A percentile compares a stretch with the other conserved stretches of the same genome.
phyloP scores from a whole-genome alignment of 2,888 invertebrate genomes.

The Thyatira batis region DNA sequence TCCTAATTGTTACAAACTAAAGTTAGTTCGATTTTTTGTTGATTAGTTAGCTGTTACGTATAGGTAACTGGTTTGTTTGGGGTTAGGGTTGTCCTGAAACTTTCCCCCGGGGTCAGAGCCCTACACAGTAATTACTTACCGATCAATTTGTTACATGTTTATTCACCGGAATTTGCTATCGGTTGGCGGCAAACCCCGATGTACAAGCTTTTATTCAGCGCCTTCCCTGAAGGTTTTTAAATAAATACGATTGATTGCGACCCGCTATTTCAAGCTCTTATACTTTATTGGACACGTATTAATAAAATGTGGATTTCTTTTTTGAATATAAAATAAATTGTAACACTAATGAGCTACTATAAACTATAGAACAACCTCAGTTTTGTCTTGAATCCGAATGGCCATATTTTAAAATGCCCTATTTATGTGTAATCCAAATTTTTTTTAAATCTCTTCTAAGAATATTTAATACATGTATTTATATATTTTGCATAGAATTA shows the following conservation, averaged over 20 bases:
- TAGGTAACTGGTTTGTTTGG: slow-evolving; percentile 33
- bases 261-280: too few relatives aligned
- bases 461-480: too few relatives aligned
- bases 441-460: too few relatives aligned
- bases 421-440: too few relatives aligned
- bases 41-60: slow-evolving; percentile 11
- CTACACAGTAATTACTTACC: slow-evolving; percentile 58
- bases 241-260: not conserved
- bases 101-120: slow-evolving; percentile 41
- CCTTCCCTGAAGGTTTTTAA: not conserved
- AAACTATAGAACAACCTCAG: too few relatives aligned
- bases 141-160: slow-evolving; percentile 51
- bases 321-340: too few relatives aligned
- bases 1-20: slow-evolving; percentile 8
- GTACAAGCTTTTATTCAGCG: slow-evolving; percentile 9
- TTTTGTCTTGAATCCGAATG: too few relatives aligned
- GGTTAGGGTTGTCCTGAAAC: slow-evolving; percentile 47
- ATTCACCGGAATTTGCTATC: slow-evolving; percentile 26
- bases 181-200: slow-evolving; percentile 1
- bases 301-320: too few relatives aligned
- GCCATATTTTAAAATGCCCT: too few relatives aligned
- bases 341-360: too few relatives aligned
- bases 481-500: too few relatives aligned
- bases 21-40: slow-evolving; percentile 13
- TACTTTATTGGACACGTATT: too few relatives aligned